Percentiles rank a stretch among this genome's conserved stretches.
These are phyloP conservation scores for Sebastes paucispinis DNA, from an alignment of 2,797 vertebrate genomes.

Conservation along the genomic window DNA sequence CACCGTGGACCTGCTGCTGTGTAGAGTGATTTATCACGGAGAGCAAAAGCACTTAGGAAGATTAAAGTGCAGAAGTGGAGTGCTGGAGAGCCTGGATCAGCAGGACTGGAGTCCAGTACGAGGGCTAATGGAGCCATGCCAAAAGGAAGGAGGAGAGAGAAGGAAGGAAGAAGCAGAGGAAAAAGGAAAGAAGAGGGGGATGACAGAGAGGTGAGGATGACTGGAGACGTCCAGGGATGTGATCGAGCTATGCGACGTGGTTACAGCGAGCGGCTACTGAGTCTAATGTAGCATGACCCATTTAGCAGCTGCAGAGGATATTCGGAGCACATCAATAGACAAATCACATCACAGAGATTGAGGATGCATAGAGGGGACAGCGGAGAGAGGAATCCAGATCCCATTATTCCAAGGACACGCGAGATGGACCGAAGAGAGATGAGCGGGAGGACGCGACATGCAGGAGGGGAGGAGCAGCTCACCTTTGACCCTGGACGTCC, in stretches of 20 bases:
- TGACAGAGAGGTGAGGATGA: conserved; percentile 21
- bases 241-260: conserved; percentile 24
- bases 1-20: conserved; percentile 44
- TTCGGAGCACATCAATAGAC: conserved; percentile 58
- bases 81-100: conserved; percentile 67
- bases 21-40: conserved; percentile 70
- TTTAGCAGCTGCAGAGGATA: conserved; percentile 53
- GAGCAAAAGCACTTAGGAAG: conserved; percentile 75
- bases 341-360: conserved; percentile 66
- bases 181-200: neutral
- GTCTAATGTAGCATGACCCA: conserved; percentile 54
- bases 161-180: neutral
- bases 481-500: conserved; percentile 96
- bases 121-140: conserved; percentile 58
- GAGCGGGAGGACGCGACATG: neutral
- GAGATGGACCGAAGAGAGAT: conserved; percentile 31
- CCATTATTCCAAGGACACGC: conserved; percentile 64
- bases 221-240: conserved; percentile 29
- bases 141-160: conserved; percentile 38
- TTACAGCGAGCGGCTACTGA: neutral
- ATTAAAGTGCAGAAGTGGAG: conserved; percentile 74
- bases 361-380: conserved; percentile 12
- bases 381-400: conserved; percentile 31
- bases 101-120: conserved; percentile 55
- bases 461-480: conserved; percentile 39